Base-by-base conservation (phyloP, 2,888 invertebrate genomes). In the Scaptomyza cyrtandrae region DNA sequence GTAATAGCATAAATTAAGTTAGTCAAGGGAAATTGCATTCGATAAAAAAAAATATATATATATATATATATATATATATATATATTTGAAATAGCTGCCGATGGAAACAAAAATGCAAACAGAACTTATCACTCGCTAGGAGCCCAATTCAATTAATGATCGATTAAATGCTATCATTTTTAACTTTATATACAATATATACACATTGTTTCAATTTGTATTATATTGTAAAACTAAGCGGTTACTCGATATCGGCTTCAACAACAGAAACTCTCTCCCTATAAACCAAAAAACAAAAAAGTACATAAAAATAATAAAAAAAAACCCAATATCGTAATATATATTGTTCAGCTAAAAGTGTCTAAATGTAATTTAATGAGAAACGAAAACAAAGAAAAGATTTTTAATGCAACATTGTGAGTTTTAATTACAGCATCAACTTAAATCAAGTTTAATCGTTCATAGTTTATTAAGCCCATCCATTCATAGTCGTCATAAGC, bases 381-480 rank as follows among this genome's bases (percentile, higher is more conserved):
- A 74, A 73, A 72, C 62, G 24, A 41, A 63, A 44, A 65, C 62
- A 76, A 83, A 68, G 58, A 66, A 87, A 83, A 87, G 86, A 88
- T 83, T 83, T 83, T 88, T 82, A 83, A 85, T 59, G 75, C 67
- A 78, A 85, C 76, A 82, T 78, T 82, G 82, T 78, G 85, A 78
- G 76, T 83, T 87, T 83, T 87, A 78, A 87, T 84, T 76, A 81
- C 87, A 75, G 72, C 73, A 65, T 52, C 73, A 75, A 73, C 74
- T 70, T 79, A 68, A 73, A 78, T 60, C 62, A 66, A 78, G 75
- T 83, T 88, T 78, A 84, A 88, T 88, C 88, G 72, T 88, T 84
- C 88, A 88, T 84, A 84, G 86, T 86, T 88, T 88, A 72, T 84
- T 84, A 84, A 88, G 83, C 77, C 88, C 83, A 83, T 83, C 88